A percentile compares a stretch with the other conserved stretches of the same genome.
Evolutionary conservation across 1,140 invertebrate species (phyloP).

Genomic region (Drosophila paulistorum): DNA sequence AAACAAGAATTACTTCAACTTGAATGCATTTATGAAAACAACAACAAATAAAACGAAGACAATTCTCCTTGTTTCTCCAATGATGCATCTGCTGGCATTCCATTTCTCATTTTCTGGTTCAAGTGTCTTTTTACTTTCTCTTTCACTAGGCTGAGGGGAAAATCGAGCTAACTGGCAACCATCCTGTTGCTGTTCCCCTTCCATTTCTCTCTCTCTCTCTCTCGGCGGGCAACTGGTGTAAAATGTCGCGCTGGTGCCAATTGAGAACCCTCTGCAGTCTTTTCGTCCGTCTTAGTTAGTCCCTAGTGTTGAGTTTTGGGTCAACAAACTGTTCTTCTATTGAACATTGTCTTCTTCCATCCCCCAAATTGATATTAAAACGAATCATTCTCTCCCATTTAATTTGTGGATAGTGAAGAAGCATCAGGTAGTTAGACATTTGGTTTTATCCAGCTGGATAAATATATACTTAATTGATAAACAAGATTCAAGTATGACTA

Average conservation of each 20-base stretch:
- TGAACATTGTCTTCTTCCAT: slow-evolving; percentile 14
- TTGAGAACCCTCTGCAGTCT: slow-evolving; percentile 49
- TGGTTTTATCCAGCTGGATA: too few relatives aligned
- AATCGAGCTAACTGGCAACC: slow-evolving; percentile 2
- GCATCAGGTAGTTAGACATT: too few relatives aligned
- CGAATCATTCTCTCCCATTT: too few relatives aligned
- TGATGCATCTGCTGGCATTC: slow-evolving; percentile 67
- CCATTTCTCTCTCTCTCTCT: slow-evolving; percentile 1
- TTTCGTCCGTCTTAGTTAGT: too few relatives aligned
- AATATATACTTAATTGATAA: too few relatives aligned
- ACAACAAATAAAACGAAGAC: background rate
- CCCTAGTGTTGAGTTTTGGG: slow-evolving; percentile 38
- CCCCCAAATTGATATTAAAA: too few relatives aligned
- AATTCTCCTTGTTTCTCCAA: slow-evolving; percentile 5
- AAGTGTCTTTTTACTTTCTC: slow-evolving; percentile 74
- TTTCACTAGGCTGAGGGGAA: slow-evolving; percentile 17
- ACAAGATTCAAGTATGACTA: too few relatives aligned
- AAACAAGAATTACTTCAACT: slow-evolving; percentile 12
- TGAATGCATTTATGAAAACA: slow-evolving; percentile 38
- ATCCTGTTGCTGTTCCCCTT: background rate
- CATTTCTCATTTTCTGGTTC: slow-evolving; percentile 71
- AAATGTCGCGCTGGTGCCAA: slow-evolving; percentile 75
- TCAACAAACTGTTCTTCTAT: slow-evolving; percentile 64
- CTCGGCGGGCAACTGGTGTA: slow-evolving; percentile 49
- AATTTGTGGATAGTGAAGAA: too few relatives aligned